Conservation (phyloP, 2,888 invertebrate genomes). For the Eupithecia centaureata region DNA sequence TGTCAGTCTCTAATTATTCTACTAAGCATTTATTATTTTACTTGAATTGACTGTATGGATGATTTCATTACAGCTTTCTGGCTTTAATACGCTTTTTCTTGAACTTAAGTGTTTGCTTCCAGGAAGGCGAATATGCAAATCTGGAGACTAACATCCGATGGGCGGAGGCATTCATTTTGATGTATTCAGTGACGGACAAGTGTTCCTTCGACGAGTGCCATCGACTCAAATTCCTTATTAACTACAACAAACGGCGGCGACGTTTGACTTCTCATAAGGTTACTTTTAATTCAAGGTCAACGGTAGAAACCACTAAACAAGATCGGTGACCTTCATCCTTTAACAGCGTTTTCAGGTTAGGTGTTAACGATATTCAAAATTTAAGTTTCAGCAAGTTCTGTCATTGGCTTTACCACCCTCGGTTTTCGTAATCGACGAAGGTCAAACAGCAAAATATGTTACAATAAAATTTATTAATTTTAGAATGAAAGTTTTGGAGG, state of each 20-base stretch:
- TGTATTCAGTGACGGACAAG: slow-evolving; percentile 95
- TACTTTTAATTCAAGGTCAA: slow-evolving; percentile 1
- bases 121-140: slow-evolving; percentile 88
- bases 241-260: slow-evolving; percentile 89
- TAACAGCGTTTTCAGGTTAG: no score
- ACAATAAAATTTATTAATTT: no score
- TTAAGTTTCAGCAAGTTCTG: no score
- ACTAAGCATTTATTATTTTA: not conserved
- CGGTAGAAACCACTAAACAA: not conserved
- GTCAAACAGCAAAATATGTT: no score
- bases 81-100: no score
- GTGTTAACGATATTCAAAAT: no score
- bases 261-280: slow-evolving; percentile 86
- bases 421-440: no score
- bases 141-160: slow-evolving; percentile 92
- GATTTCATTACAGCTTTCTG: no score
- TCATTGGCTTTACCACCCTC: no score
- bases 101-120: slow-evolving; percentile 30
- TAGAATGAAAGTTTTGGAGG: not conserved
- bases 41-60: not conserved
- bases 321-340: no score
- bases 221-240: slow-evolving; percentile 91
- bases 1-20: no score
- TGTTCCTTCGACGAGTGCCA: slow-evolving; percentile 95
- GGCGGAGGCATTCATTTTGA: slow-evolving; percentile 94